Evolutionary conservation across 2,888 invertebrate genomes (phyloP).

Genomic region (Notodonta dromedarius): DNA sequence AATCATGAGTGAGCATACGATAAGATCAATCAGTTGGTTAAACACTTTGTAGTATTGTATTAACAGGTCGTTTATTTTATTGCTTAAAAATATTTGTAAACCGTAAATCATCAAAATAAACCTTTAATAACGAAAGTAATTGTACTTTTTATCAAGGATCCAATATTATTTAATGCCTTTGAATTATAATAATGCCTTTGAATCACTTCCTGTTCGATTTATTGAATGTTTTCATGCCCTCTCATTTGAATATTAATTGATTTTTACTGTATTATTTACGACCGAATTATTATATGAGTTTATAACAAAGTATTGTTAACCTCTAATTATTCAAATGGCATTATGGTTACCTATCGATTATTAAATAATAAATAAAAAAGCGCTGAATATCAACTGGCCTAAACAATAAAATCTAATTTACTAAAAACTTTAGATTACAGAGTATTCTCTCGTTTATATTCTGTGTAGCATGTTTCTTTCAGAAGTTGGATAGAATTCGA

Average conservation of each 20-base stretch:
- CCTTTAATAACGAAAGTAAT: constrained; percentile 17
- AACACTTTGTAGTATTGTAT: too few relatives aligned
- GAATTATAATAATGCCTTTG: too few relatives aligned
- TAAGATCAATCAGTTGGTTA: too few relatives aligned
- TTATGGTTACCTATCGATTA: too few relatives aligned
- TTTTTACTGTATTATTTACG: not conserved
- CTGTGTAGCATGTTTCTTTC: constrained; percentile 8
- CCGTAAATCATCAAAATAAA: constrained; percentile 17
- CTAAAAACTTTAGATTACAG: too few relatives aligned
- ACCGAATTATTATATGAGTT: not conserved
- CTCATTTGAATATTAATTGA: constrained; percentile 17
- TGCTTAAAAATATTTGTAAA: constrained; percentile 16
- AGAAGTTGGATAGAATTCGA: constrained; percentile 29
- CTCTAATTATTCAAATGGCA: too few relatives aligned
- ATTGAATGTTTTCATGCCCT: constrained; percentile 19
- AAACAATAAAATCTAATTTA: not conserved
- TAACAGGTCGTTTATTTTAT: constrained; percentile 18
- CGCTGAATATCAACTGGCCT: not conserved
- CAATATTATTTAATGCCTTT: constrained; percentile 29
- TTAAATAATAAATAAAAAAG: not conserved
- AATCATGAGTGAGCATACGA: too few relatives aligned
- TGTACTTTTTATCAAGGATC: constrained; percentile 22
- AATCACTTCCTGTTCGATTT: constrained; percentile 29
- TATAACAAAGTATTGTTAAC: not conserved
- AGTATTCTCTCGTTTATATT: not conserved